These are phyloP conservation scores for Mycogona germanica DNA, from an alignment of 2,888 invertebrate species.

Conservation along the genomic window DNA sequence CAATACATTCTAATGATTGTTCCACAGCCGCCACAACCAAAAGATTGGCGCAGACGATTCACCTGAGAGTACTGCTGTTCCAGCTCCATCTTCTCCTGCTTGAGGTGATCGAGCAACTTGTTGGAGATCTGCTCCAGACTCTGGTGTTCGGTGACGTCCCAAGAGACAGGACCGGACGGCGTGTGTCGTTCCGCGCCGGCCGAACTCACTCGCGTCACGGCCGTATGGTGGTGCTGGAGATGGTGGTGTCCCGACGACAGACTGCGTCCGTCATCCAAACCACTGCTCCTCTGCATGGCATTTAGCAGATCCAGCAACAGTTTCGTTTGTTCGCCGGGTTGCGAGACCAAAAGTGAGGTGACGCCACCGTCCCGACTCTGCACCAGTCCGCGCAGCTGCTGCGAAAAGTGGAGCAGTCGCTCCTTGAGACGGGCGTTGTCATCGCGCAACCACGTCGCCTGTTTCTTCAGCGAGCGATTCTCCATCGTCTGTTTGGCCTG, in stretches of 20 bases:
- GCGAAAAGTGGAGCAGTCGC: slow-evolving; percentile 9
- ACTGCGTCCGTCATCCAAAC: not conserved
- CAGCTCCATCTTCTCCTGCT: slow-evolving; percentile 5
- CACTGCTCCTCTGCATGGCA: not conserved
- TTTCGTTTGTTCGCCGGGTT: slow-evolving; percentile 1
- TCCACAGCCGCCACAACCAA: too few relatives aligned
- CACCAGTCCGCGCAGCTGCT: slow-evolving; percentile 11
- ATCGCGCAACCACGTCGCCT: not conserved
- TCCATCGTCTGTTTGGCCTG: slow-evolving; percentile 14
- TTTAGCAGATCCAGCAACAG: not conserved
- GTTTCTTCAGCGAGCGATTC: slow-evolving; percentile 4
- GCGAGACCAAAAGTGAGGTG: not conserved
- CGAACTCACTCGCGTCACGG: not conserved
- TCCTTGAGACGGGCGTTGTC: slow-evolving; percentile 7
- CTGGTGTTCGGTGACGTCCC: slow-evolving; percentile 5
- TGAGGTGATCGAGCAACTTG: slow-evolving; percentile 5
- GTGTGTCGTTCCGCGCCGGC: not conserved
- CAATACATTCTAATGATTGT: too few relatives aligned
- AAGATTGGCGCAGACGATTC: not conserved
- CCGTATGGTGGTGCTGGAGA: not conserved
- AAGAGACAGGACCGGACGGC: not conserved
- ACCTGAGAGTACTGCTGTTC: slow-evolving; percentile 11
- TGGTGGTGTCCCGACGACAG: not conserved
- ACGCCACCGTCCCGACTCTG: not conserved
- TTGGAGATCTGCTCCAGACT: slow-evolving; percentile 7